Conservation (phyloP, 2,888 invertebrate species). For the Philopedon plagiatum region DNA sequence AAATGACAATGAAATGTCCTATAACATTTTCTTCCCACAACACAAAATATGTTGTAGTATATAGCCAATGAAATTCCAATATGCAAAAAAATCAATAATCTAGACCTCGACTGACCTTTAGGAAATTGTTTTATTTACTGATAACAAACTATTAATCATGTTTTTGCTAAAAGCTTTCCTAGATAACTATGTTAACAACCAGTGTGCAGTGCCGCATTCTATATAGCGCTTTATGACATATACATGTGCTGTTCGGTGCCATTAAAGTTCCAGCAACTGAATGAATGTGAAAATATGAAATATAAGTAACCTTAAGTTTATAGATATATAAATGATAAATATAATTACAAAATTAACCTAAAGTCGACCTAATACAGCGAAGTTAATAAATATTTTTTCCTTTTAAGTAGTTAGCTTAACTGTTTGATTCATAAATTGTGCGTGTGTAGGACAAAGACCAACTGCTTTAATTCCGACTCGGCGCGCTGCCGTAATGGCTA, state of each 20-base stretch:
- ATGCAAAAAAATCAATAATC: not conserved
- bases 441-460: too few species aligned
- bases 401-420: too few species aligned
- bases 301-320: not conserved
- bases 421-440: too few species aligned
- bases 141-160: constrained; percentile 18
- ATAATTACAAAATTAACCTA: too few species aligned
- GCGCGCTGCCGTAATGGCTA: too few species aligned
- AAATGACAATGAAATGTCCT: too few species aligned
- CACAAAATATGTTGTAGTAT: too few species aligned
- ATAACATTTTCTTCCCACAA: too few species aligned
- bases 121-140: constrained; percentile 4
- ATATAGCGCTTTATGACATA: constrained; percentile 4
- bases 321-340: not conserved
- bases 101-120: not conserved
- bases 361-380: too few species aligned
- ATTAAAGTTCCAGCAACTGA: not conserved
- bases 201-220: not conserved
- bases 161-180: constrained; percentile 22
- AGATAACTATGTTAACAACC: constrained; percentile 8
- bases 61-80: too few species aligned
- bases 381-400: too few species aligned
- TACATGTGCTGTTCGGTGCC: constrained; percentile 1
- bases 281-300: not conserved
- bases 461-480: too few species aligned